Evolutionary conservation across 2,888 invertebrate genomes (phyloP).

Genomic region (Lasius fuliginosus): DNA sequence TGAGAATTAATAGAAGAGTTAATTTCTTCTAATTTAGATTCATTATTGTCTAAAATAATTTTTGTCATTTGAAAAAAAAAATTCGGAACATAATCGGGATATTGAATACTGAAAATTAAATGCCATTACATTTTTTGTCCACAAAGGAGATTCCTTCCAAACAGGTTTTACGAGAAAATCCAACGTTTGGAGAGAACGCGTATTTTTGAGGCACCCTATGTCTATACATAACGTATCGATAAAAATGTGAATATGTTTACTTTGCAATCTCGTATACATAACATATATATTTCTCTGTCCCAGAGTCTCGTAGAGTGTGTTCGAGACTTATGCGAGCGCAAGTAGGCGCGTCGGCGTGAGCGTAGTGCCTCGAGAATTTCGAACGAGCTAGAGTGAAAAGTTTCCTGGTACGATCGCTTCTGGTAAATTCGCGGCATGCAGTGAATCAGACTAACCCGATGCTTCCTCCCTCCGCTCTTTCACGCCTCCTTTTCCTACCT

Average conservation of each 20-base stretch:
- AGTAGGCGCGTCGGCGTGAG: conserved; percentile 28
- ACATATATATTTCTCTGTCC: conserved; percentile 27
- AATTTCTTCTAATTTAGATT: background rate
- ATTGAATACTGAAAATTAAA: background rate
- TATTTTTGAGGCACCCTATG: conserved; percentile 1
- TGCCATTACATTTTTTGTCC: background rate
- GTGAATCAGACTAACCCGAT: conserved; percentile 56
- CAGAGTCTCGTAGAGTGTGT: conserved; percentile 18
- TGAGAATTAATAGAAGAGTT: background rate
- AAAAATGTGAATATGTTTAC: conserved; percentile 53
- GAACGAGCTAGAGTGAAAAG: conserved; percentile 62
- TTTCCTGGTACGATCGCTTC: conserved; percentile 48
- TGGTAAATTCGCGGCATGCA: conserved; percentile 56
- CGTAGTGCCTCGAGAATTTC: conserved; percentile 30
- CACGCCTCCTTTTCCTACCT: conserved; percentile 50
- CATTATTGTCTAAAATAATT: background rate
- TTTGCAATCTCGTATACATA: conserved; percentile 29
- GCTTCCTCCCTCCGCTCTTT: conserved; percentile 32
- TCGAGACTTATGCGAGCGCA: conserved; percentile 41
- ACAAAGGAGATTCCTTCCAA: background rate
- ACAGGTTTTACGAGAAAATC: background rate
- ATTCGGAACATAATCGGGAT: background rate
- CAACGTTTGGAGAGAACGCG: background rate
- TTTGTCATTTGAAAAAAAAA: background rate
- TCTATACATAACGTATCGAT: conserved; percentile 42